Evolutionary conservation across 1,140 invertebrate genomes (phyloP), one percentile per base, ranked within the genome.

Genomic region (Musca vetustissima): DNA sequence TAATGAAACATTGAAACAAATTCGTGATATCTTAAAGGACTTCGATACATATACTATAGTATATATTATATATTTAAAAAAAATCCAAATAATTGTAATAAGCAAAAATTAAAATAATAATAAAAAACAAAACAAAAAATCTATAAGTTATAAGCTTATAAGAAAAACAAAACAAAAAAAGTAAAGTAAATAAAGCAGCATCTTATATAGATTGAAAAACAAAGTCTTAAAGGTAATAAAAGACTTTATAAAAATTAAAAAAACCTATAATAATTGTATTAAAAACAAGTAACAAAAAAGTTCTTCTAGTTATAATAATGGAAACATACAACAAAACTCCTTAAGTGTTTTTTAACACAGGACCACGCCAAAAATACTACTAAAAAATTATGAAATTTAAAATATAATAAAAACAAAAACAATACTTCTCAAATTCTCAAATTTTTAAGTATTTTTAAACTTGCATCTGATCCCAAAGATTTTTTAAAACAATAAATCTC

Each of bases 21-120:
- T 80, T 80, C 79, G 79, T 81, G 79, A 81, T 81, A 81, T 81
- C 79, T 81, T 81, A 81, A 81, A 81, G 79, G 79, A 81, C 79
- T 81, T 81, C 79, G 79, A 81, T 81, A 81, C 79, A 81, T 81
- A 77, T 77, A 72, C 71, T 72, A 80, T 80, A 80, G 78, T 80
- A 80, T 80, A 80, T 79, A 80, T 77, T 78, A 77, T 78, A 80
- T 80, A 80, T 68, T 70, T 72, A 57, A 69, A 69, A 73, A 57
- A 59, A 72, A 70, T 73, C 67, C 69, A 70, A 61, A 65, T 52
- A 73, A 43, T 43, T 43, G 36, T 43, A 43, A 71, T 67, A 69
- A 67, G 47, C 47, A 72, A 61, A 67, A 67, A 72, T n/a, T n/a
- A 74, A 43, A 32, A 73, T 64, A 66, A n/a, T n/a, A 25, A 71